A percentile compares a stretch with the other conserved stretches of the same genome.
phyloP scores from a whole-genome alignment of 2,797 vertebrate species.

The Argya squamiceps region DNA sequence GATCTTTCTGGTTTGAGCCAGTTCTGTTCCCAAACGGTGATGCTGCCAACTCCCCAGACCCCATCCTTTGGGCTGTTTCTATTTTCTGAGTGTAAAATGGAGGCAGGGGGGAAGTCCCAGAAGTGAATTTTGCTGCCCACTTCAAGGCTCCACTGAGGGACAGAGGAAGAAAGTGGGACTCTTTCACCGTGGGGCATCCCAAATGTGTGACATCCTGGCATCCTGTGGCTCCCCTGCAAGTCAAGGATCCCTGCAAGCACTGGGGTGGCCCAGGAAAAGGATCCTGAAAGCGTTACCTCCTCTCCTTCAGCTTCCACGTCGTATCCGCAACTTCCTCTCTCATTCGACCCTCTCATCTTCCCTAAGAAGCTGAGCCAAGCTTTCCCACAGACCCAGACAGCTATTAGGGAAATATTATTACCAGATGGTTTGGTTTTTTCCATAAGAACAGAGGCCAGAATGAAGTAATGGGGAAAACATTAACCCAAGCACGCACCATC shows the following conservation, averaged over 20 bases:
- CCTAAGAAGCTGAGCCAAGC: conserved; percentile 67
- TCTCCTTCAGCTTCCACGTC: not conserved
- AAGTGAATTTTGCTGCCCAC: not conserved
- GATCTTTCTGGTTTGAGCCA: not conserved
- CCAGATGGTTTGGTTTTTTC: conserved; percentile 77
- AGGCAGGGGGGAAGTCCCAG: accelerated
- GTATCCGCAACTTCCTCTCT: not conserved
- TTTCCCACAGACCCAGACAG: conserved; percentile 71
- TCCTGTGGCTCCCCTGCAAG: accelerated
- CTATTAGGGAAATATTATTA: conserved; percentile 72
- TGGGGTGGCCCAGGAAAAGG: not conserved
- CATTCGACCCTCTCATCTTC: not conserved
- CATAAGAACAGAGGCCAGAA: conserved; percentile 54
- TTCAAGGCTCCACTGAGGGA: not conserved
- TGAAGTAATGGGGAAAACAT: conserved; percentile 59
- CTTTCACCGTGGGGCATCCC: accelerated
- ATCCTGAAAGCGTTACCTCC: not conserved
- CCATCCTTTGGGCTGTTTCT: not conserved
- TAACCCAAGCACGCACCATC: conserved; percentile 56
- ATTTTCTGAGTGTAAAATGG: not conserved
- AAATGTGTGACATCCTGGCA: accelerated
- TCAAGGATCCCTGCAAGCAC: not conserved
- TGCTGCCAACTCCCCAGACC: not conserved
- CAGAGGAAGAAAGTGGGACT: not conserved
- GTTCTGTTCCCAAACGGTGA: not conserved